Evolutionary conservation across 2,797 vertebrate species (phyloP), one percentile per base, ranked within the genome.

Genomic region (Apogon talboti): DNA sequence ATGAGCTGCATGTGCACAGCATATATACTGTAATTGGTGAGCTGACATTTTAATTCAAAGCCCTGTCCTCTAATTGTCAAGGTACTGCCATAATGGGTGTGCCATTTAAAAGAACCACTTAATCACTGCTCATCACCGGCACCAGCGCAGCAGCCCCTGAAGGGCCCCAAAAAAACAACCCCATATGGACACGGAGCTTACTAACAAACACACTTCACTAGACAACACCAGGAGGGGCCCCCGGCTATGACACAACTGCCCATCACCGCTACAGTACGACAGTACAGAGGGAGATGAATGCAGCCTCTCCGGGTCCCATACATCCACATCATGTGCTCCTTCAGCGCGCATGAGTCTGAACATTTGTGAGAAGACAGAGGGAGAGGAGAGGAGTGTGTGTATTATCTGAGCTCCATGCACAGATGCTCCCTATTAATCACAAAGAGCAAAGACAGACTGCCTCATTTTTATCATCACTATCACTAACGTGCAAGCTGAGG

Each of bases 391-490:
- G 44, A 64, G 64, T 74, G 46, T 74, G 68, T 83, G 68, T 79
- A 61, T 74, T 85, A 79, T 82, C 71, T 73, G 79, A 86, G 83
- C 66, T 86, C 76, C 73, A 60, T 78, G 76, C 72, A 86, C 86
- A 87, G 85, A 89, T 82, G 87, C 82, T 85, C 62, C 77, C 84
- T 83, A 87, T 90, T 90, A 88, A 90, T 92, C 89, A 85, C 75
- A 75, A 64, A 85, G 54, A 86, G 72, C 84, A 47, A 72, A 87
- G 83, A 84, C 79, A 81, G 78, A 81, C 80, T 77, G 92, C 70
- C 71, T 78, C 70, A 51, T 76, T 91, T 91, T 87, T 84, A 89
- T 87, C 84, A 66, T 83, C 79, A 67, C 84, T 81, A 87, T 86
- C 81, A 87, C 87, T 86, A 87, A 83, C 14, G 50, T 28, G 57